A percentile compares a stretch with the other conserved stretches of the same genome.
Conservation (phyloP, 2,797 vertebrate genomes). For the Spinus olivaceus region DNA sequence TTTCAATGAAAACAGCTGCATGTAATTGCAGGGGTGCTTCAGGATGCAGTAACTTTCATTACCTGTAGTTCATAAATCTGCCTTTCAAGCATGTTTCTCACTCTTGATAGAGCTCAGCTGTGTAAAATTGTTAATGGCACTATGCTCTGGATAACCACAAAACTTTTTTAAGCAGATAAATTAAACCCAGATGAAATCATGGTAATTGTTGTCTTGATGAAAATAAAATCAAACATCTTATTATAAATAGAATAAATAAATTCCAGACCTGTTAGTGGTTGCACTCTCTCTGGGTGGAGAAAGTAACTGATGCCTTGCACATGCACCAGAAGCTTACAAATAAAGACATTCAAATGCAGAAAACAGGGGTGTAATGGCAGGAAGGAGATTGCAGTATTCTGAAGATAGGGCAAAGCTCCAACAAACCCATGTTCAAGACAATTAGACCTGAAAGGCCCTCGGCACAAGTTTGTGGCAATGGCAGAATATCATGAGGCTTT, state of each 20-base stretch:
- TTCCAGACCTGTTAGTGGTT: background rate
- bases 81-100: background rate
- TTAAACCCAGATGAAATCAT: background rate
- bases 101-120: background rate
- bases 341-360: background rate
- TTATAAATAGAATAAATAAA: background rate
- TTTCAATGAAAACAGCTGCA: background rate
- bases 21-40: background rate
- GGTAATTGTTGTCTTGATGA: background rate
- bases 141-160: background rate
- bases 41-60: background rate
- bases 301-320: background rate
- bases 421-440: background rate
- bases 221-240: background rate
- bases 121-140: background rate
- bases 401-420: background rate
- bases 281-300: background rate
- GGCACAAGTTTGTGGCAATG: background rate
- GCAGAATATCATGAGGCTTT: background rate
- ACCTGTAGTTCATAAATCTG: background rate
- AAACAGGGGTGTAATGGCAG: background rate
- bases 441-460: background rate
- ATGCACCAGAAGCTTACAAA: background rate
- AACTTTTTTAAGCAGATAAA: background rate
- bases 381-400: background rate